Base-by-base conservation (phyloP, 1,140 invertebrate genomes). In the Tetranychus urticae region DNA sequence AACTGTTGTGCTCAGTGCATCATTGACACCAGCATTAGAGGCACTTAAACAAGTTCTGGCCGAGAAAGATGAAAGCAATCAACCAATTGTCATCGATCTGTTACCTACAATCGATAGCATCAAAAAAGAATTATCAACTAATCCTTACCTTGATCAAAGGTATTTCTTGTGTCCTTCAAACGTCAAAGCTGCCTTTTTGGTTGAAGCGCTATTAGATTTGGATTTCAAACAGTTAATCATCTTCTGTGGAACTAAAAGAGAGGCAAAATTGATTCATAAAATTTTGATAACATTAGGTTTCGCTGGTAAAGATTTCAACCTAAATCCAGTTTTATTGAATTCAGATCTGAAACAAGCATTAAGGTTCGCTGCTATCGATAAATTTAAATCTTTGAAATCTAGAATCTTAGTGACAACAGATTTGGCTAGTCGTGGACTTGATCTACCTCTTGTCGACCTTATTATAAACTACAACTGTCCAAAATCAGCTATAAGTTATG, bases 401-500 rank as follows among this genome's bases (percentile, higher is more conserved):
- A 84, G 84, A 63, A 90, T 94, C 36, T 75, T 98, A 2, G 83
- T 98, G 60, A 89, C 93, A 4, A 99, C 94, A 33, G 90, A 97
- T 77, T 88, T 98, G 1, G 93, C 91, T 1, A 88, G 89, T 65
- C 78, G 92, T 75, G 92, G 92, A 66, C 68, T 79, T 23, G 77
- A 79, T 67, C 75, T 79, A 62, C 75, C 76, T 13, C 60, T 56
- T 33, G 63, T 68, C 23, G 65, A 67, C 54, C 75, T 97, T 62
- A 86, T 99, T 0, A 80, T 99, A 1, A 97, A 99, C 75, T 87
- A 94, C 70, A 84, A 83, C 66, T 79, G 97, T 65, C 93, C 92
- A 0, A 81, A 82, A 61, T 79, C 84, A 63, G 81, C 86, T 1
- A 92, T 89, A 69, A 88, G 92, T 68, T 98, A 98, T 72, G 83